Evolutionary conservation across 2,888 invertebrate genomes (phyloP), one percentile per base, ranked within the genome.

Genomic region (Amphimallon solstitiale): DNA sequence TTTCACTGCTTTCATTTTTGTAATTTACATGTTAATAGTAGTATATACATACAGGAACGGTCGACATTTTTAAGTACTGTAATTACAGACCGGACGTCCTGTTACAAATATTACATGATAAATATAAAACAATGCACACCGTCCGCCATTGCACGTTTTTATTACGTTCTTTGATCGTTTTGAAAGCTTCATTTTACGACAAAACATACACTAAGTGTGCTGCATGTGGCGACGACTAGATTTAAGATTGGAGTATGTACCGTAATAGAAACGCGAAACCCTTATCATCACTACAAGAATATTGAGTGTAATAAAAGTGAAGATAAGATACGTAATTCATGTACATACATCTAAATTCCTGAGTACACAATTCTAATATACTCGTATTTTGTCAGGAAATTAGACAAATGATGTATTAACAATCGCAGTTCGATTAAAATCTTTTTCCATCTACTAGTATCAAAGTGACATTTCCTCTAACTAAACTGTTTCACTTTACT

Each of bases 21-120:
- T 23, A 59, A 59, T 59, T 59, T 59, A 15, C 56, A 59, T 43
- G 56, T 43, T 59, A 59, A 56, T 40, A 40, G 35, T 56, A 40
- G 29, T 29, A 5, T 29, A 59, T 17, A 14, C 40, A n/a, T n/a
- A n/a, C n/a, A n/a, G n/a, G 23, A 59, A 5, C 43, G 56, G 12
- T 14, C 29, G 29, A 59, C 56, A 43, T 59, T 59, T 59, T 59
- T 43, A 56, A 59, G 56, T 59, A 43, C 43, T 43, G 56, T 59
- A 59, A 59, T 59, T 59, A 59, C 43, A 29, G 15, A 29, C 56
- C 56, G 56, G 56, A 59, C 43, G 43, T 59, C 56, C 56, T 59
- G 56, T 43, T 59, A 59, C 56, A 59, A 59, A 59, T 59, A 59
- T 59, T 43, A 59, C 40, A 43, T 59, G 56, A 59, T 59, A 59